Evolutionary conservation across 2,888 invertebrate species (phyloP).

Genomic region (Lepidonotus clava): DNA sequence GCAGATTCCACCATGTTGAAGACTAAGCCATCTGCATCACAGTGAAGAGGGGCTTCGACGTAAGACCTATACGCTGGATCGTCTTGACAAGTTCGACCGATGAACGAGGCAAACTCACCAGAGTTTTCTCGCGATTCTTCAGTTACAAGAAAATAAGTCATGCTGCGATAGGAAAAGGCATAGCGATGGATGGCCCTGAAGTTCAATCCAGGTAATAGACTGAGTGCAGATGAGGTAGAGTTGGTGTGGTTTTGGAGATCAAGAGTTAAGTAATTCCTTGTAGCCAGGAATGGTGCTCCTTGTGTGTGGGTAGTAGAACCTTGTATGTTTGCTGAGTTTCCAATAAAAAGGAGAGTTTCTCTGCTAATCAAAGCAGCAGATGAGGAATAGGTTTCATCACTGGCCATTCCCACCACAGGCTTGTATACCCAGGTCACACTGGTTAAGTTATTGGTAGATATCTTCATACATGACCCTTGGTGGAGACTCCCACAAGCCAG

Average conservation of each 20-base stretch:
- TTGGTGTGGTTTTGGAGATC: background rate
- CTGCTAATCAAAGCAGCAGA: background rate
- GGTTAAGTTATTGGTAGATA: background rate
- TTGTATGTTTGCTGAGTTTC: constrained; percentile 8
- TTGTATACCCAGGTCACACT: background rate
- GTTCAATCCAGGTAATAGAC: background rate
- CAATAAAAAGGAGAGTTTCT: background rate
- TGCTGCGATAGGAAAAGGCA: background rate
- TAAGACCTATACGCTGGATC: constrained; percentile 13
- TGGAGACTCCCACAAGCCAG: background rate
- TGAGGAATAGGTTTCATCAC: background rate
- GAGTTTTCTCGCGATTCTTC: background rate
- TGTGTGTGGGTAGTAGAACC: too few species aligned
- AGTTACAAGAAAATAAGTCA: background rate
- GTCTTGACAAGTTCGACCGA: background rate
- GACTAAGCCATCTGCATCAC: background rate
- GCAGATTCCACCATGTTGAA: background rate
- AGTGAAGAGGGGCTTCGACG: constrained; percentile 5
- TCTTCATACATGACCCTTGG: constrained; percentile 6
- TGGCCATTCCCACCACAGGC: background rate
- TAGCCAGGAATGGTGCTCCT: background rate
- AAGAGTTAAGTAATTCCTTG: background rate
- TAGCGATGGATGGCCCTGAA: background rate
- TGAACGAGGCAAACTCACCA: background rate
- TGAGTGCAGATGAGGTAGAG: background rate